phyloP scores from a whole-genome alignment of 2,113 vertebrate genomes.

The Rhea pennata region DNA sequence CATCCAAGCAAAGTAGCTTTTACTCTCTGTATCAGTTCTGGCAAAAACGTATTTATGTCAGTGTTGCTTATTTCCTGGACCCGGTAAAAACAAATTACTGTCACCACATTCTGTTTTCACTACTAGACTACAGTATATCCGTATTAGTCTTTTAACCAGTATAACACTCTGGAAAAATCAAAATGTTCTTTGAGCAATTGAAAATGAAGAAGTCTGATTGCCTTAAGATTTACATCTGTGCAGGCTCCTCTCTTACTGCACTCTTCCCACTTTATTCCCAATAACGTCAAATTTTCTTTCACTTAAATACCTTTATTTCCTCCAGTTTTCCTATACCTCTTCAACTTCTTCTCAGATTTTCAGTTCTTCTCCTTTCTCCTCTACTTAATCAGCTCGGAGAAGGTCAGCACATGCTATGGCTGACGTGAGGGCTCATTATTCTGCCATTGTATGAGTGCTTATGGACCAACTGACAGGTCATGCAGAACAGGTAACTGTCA shows the following conservation, averaged over 20 bases:
- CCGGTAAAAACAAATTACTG: neutral
- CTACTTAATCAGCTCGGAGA: neutral
- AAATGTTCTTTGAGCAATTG: neutral
- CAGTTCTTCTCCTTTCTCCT: neutral
- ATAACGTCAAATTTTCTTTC: neutral
- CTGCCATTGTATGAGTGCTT: neutral
- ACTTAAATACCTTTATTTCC: neutral
- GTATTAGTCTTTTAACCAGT: neutral
- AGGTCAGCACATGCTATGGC: neutral
- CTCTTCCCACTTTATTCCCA: neutral
- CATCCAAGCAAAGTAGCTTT: neutral
- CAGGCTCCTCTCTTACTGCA: neutral
- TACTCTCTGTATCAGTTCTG: neutral
- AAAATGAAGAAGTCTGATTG: neutral
- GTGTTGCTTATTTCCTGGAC: neutral
- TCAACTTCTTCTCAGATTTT: neutral
- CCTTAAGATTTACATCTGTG: accelerated
- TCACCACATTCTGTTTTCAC: neutral
- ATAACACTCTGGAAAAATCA: neutral
- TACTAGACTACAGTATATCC: neutral
- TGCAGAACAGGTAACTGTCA: neutral
- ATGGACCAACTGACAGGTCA: neutral
- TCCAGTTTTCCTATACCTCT: neutral
- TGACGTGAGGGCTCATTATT: neutral
- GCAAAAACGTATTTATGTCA: neutral